Base-by-base conservation (phyloP, 1,140 invertebrate genomes). In the Orchesella cincta region DNA sequence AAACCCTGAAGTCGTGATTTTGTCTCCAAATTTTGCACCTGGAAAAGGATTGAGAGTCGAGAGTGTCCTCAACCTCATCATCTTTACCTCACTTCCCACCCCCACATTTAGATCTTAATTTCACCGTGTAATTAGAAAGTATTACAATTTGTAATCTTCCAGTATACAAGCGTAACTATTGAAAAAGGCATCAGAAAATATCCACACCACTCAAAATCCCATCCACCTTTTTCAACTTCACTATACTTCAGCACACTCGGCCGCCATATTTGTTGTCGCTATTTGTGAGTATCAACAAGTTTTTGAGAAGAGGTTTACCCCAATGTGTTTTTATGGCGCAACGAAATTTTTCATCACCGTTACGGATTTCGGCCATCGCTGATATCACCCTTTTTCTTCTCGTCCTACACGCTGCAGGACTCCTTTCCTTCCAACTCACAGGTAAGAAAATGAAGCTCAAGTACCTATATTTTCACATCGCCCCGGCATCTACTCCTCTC, bases 251-350 rank as follows among this genome's bases (percentile, higher is more conserved):
- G 39, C 39, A 18, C 39, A 46, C 39, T 36, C 76, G 64, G 54
- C 71, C 76, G 34, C 54, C 51, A 73, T 72, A 73, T 74, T 73
- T 77, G 71, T 77, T 77, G 51, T 51, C 39, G 54, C 54, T 67
- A 33, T 67, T 67, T 67, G 62, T 67, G 26, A 67, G 52, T 33
- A n/a, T 33, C 29, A 67, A 29, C 8, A 31, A 67, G 23, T 67
- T 64, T 23, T 34, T 62, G 20, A 29, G 33, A 76, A 46, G 67
- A n/a, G 78, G 75, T 76, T 75, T 16, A 76, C 74, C 79, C 79
- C 76, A 77, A 80, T 80, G 79, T 75, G 76, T 80, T 80, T 80
- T 77, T 77, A 80, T 80, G 79, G 79, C 79, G 76, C 73, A 75
- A 75, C 75, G 79, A 80, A 80, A 26, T 75, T 77, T 77, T 75